phyloP scores from a whole-genome alignment of 2,888 invertebrate species.

The Toxonevra muliebris region DNA sequence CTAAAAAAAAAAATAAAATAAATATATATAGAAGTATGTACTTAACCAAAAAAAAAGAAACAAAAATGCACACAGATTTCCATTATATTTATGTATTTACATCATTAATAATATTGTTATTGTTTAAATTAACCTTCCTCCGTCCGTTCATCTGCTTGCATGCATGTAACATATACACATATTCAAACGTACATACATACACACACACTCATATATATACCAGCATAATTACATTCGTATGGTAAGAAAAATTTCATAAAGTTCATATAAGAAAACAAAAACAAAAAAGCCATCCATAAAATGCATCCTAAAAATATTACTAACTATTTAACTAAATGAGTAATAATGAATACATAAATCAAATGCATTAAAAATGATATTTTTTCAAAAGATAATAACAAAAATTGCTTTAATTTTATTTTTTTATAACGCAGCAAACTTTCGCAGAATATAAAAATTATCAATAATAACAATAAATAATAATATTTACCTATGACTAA shows the following conservation, averaged over 20 bases:
- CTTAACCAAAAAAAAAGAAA: too few relatives aligned
- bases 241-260: not conserved
- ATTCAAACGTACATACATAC: conserved; percentile 14
- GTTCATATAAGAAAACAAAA: not conserved
- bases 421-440: conserved; percentile 6
- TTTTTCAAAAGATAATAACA: conserved; percentile 18
- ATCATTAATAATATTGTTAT: conserved; percentile 18
- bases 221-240: conserved; percentile 11
- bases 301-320: not conserved
- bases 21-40: too few relatives aligned
- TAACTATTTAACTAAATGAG: too few relatives aligned
- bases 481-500: not conserved
- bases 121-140: conserved; percentile 37
- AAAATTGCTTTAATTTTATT: conserved; percentile 1
- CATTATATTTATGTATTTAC: not conserved
- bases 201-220: not conserved
- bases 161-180: not conserved
- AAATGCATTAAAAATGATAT: conserved; percentile 37
- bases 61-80: conserved; percentile 16
- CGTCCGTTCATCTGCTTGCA: conserved; percentile 31
- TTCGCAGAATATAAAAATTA: not conserved
- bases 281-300: not conserved
- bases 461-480: not conserved
- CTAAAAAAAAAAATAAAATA: conserved; percentile 12
- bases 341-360: too few relatives aligned